Evolutionary conservation across 1,140 invertebrate species (phyloP).

Genomic region (Cherax destructor): DNA sequence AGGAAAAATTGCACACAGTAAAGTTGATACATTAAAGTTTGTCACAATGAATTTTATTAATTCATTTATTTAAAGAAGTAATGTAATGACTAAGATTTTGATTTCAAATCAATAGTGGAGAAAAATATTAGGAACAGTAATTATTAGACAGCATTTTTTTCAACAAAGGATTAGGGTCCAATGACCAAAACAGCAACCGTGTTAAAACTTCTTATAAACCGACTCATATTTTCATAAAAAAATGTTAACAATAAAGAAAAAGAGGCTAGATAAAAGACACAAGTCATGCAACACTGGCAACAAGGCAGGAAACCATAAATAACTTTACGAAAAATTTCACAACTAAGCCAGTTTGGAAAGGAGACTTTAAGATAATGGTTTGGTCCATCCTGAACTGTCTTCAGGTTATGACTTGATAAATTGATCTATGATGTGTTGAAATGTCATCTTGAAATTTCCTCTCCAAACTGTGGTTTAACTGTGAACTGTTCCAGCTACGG

Average conservation of each 20-base stretch:
- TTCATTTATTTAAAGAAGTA: background rate
- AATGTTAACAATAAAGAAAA: background rate
- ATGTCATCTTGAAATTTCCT: too few relatives aligned
- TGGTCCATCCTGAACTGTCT: too few relatives aligned
- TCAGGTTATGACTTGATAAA: too few relatives aligned
- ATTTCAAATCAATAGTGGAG: background rate
- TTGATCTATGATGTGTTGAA: too few relatives aligned
- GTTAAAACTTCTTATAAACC: background rate
- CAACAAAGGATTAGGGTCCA: background rate
- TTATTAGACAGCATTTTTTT: background rate
- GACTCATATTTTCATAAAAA: background rate
- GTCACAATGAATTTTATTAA: too few relatives aligned
- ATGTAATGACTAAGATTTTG: background rate
- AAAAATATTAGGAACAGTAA: background rate
- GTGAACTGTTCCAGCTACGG: too few relatives aligned
- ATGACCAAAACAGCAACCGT: background rate
- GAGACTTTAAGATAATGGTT: too few relatives aligned
- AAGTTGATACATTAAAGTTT: too few relatives aligned
- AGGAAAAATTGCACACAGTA: background rate
- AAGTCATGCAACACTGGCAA: background rate
- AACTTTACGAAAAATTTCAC: background rate
- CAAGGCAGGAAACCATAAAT: background rate
- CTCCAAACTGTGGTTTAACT: too few relatives aligned
- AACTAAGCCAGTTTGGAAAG: too few relatives aligned
- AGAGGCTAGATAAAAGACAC: background rate